Base-by-base conservation (phyloP, 1,140 invertebrate genomes). In the Drosophila teissieri region DNA sequence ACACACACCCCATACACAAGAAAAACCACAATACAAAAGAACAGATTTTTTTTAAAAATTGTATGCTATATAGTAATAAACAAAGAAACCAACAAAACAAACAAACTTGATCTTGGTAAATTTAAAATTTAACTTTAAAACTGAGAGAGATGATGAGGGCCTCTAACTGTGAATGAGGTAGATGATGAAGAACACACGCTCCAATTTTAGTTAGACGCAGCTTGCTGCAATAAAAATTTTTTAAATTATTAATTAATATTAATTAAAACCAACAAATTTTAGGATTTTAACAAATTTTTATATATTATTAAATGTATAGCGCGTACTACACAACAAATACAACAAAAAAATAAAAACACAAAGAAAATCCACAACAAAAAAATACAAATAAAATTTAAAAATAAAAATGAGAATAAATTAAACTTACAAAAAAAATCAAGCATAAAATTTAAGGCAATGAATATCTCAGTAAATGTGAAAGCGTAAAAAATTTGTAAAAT, bases 221-320 rank as follows among this genome's bases (percentile, higher is more conserved):
- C 85, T 89, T 73, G 85, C 85, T 89, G 84, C 84, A 76, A 76
- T 49, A 76, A 76, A 75, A 76, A 68, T 82, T 84, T 86, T 89
- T 89, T 84, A 89, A 89, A 89, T 89, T 89, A 89, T 89, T 89
- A 89, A 89, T 89, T 89, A 89, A 89, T 89, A 70, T 80, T 89
- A 89, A 89, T 89, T 89, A 89, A 88, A 89, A 89, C 85, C 84
- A 89, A 89, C 84, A 89, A 89, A 89, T 89, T 89, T 89, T 89
- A 89, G 85, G 85, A 89, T 89, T 89, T 89, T 89, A 89, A 89
- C 84, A 84, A 89, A 89, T 89, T 89, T 89, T 88, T 88, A 89
- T 79, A 78, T 84, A 86, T 84, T 84, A 85, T 88, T 86, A 86
- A 88, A 88, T 86, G 82, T 86, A 72, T 86, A 86, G 82, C 83